A percentile compares a stretch with the other conserved stretches of the same genome.
Conservation (phyloP, 2,888 invertebrate species). For the Ophioninae sp. region DNA sequence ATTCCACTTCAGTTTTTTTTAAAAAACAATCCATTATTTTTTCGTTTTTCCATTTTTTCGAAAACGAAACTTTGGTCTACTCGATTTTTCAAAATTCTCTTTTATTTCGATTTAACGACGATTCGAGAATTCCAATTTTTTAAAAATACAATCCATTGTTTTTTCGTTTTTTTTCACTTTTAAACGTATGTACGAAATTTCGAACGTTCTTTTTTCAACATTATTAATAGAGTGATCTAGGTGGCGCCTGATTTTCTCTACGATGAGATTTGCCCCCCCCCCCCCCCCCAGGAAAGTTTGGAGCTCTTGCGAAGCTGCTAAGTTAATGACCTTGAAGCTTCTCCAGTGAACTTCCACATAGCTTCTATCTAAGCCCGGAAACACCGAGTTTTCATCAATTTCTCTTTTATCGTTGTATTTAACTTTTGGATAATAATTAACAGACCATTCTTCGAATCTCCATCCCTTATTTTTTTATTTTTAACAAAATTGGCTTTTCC, state of each 20-base stretch:
- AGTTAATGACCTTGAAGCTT: slow-evolving; percentile 28
- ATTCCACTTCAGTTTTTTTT: not conserved
- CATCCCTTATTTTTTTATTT: not conserved
- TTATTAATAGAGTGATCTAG: not conserved
- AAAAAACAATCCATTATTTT: not conserved
- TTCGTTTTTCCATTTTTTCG: not conserved
- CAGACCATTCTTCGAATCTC: too few species aligned
- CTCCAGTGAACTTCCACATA: not conserved
- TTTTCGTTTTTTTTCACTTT: not conserved
- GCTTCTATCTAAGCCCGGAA: slow-evolving; percentile 1
- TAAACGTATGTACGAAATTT: too few species aligned
- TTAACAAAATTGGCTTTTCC: too few species aligned
- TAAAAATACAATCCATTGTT: too few species aligned
- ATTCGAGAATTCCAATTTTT: too few species aligned
- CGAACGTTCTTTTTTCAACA: too few species aligned
- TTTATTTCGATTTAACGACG: not conserved
- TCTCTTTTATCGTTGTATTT: not conserved
- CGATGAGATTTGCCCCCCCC: not conserved
- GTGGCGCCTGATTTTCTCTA: not conserved
- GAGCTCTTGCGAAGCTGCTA: not conserved
- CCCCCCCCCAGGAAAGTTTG: slow-evolving; percentile 11
- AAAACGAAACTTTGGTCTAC: too few species aligned
- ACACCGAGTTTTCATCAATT: slow-evolving; percentile 10
- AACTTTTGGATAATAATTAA: not conserved
- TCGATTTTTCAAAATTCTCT: too few species aligned